Conservation (phyloP, 35 echinoderm and acorn worm species). For the Ophiothrix spiculata region DNA sequence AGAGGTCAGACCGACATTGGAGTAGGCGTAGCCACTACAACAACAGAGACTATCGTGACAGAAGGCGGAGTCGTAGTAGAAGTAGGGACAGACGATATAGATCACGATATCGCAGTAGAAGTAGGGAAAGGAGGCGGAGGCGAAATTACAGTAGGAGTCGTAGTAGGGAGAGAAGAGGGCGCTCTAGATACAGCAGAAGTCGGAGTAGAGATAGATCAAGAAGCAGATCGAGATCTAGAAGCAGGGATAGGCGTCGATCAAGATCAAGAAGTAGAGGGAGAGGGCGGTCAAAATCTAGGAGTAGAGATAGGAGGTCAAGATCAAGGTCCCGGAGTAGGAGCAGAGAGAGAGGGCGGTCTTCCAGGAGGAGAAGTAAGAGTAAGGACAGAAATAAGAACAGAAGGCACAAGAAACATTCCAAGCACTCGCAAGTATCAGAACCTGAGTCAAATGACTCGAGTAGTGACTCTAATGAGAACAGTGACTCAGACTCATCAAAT, state of each 20-base stretch:
- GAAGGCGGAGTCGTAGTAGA: background rate
- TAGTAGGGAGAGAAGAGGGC: conserved; percentile 19
- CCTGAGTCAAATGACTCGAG: background rate
- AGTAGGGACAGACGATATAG: conserved; percentile 30
- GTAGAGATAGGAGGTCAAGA: conserved; percentile 26
- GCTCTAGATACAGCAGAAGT: too few species aligned
- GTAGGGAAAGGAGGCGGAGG: conserved; percentile 19
- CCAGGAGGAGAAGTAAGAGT: conserved; percentile 14
- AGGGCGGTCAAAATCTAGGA: conserved; percentile 3
- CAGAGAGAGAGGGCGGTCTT: conserved; percentile 4
- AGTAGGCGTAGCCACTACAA: conserved; percentile 1
- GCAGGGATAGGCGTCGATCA: background rate
- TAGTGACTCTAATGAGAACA: background rate
- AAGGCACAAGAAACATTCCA: conserved; percentile 11
- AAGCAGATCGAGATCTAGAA: conserved; percentile 4
- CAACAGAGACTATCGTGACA: background rate
- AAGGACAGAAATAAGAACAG: conserved; percentile 2
- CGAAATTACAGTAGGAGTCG: conserved; percentile 32
- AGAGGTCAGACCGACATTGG: background rate
- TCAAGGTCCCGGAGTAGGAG: too few species aligned
- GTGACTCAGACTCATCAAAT: background rate
- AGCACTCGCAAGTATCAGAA: background rate
- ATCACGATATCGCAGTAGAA: conserved; percentile 26
- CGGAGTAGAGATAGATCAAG: conserved; percentile 44
- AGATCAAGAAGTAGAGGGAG: conserved; percentile 29